Evolutionary conservation across 53 echinoderm and acorn worm genomes (phyloP).

Genomic region (Hippasteria phrygiana): DNA sequence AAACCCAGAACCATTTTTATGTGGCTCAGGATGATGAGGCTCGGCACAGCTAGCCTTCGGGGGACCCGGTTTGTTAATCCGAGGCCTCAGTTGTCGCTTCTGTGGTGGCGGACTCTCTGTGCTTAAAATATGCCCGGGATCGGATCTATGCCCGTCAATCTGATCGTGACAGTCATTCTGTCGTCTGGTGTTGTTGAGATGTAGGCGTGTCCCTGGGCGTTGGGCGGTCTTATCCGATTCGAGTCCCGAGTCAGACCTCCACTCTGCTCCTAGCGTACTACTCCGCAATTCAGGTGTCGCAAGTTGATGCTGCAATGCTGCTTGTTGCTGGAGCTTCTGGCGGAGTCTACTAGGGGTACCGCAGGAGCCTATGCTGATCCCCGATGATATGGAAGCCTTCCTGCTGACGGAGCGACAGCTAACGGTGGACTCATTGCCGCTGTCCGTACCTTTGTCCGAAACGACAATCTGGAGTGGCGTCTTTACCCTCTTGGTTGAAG

Average conservation of each 20-base stretch:
- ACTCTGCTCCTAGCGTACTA: background rate
- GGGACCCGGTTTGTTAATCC: background rate
- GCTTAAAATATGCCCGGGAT: background rate
- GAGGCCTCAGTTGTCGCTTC: conserved; percentile 32
- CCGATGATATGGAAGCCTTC: conserved; percentile 39
- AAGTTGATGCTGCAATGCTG: background rate
- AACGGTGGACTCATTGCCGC: conserved; percentile 13
- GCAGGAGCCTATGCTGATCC: conserved; percentile 36
- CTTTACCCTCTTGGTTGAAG: conserved; percentile 81
- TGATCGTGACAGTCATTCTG: background rate
- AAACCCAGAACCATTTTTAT: too few relatives aligned
- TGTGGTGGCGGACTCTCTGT: background rate
- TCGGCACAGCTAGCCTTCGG: conserved; percentile 8
- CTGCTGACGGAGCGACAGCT: conserved; percentile 3
- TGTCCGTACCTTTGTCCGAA: conserved; percentile 71
- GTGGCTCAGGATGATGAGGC: background rate
- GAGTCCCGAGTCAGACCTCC: conserved; percentile 30
- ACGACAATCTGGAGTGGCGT: conserved; percentile 87
- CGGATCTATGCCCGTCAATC: conserved; percentile 1
- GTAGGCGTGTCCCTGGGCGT: background rate
- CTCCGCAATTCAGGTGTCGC: background rate
- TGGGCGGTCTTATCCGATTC: background rate
- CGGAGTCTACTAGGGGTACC: conserved; percentile 17
- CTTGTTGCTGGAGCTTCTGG: conserved; percentile 21
- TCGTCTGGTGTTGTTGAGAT: background rate